Evolutionary conservation across 2,888 invertebrate genomes (phyloP), one percentile per base, ranked within the genome.

Genomic region (Tupiocoris notatus): DNA sequence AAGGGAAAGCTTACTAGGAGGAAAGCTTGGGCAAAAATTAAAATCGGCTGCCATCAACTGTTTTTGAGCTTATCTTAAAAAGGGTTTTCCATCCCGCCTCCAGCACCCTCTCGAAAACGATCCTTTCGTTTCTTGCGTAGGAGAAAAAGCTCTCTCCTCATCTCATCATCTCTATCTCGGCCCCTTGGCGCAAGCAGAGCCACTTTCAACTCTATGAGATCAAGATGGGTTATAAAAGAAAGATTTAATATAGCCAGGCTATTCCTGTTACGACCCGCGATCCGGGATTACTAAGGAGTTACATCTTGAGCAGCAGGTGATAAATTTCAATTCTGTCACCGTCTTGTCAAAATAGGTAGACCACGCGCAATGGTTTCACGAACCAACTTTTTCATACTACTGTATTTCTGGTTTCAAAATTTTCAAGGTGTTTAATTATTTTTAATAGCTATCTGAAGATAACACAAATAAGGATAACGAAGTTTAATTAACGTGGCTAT

Each of bases 21-120:
- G 56, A 56, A 57, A 67, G 67, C 54, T 56, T 67, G 67, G 39
- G 39, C 56, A 67, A 67, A 67, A 67, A 67, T 67, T 67, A 67
- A 67, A 67, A 67, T 67, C 56, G 67, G 67, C 67, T 67, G 21
- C 67, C 67, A 67, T 67, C 67, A 67, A 67, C 67, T 67, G 67
- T 67, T 67, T 67, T 67, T 67, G 67, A 67, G 67, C 67, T 67
- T 67, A 67, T 67, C 67, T 67, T 67, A 67, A 67, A 67, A 67
- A 56, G 56, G 17, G 39, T 57, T 20, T 56, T 56, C 65, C 18
- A n/a, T 17, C 25, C 63, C 1, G 6, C 63, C n/a, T 39, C 6
- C 39, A 39, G 39, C 39, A 39, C 39, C 39, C 39, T 7, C 39
- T 12, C 39, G 3, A 18, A 39, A 65, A 65, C 39, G 39, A 39